Base-by-base conservation (phyloP, 2,113 vertebrate genomes). In the Elephas maximus region DNA sequence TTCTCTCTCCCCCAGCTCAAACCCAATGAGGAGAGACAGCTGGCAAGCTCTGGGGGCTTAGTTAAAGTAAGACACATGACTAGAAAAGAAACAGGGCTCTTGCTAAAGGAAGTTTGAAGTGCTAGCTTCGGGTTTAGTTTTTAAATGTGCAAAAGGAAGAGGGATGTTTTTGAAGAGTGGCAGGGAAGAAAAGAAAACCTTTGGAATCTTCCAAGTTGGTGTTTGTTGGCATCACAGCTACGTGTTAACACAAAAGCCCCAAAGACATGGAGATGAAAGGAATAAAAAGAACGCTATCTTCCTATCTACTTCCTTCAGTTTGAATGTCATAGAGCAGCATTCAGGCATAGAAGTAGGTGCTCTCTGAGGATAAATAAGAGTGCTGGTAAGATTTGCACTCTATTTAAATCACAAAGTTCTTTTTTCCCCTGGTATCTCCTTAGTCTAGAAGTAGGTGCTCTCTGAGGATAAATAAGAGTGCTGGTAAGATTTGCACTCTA, bases 61-160 rank as follows among this genome's bases (percentile, higher is more conserved):
- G 74, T 97, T 95, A 82, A 84, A 97, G 85, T 93, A 76, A 98
- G 0, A 44, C 51, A 60, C 94, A 79, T 95, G 95, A 94, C 94
- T 94, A 88, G 89, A 44, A 28, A 95, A 96, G 93, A 84, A 96
- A 94, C 24, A 77, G 73, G 44, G n/a, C 85, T 91, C 45, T 97
- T 98, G 65, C 45, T 98, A 78, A 83, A 98, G 88, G 81, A 95
- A 95, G 87, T 96, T 95, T 53, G 85, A 98, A 94, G 69, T 95
- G 88, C 77, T 0, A 0, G 51, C 65, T 96, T 97, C 85, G 83
- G 95, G 45, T 81, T 98, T 96, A 44, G 88, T 97, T 96, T 97
- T 96, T 94, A 88, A 96, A 95, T 97, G 69, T 96, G 8, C 8
- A 51, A 41, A 94, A 77, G 83, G 62, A 76, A 97, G 90, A 73